Conservation (phyloP, 2,113 vertebrate species). For the Piaya cayana region DNA sequence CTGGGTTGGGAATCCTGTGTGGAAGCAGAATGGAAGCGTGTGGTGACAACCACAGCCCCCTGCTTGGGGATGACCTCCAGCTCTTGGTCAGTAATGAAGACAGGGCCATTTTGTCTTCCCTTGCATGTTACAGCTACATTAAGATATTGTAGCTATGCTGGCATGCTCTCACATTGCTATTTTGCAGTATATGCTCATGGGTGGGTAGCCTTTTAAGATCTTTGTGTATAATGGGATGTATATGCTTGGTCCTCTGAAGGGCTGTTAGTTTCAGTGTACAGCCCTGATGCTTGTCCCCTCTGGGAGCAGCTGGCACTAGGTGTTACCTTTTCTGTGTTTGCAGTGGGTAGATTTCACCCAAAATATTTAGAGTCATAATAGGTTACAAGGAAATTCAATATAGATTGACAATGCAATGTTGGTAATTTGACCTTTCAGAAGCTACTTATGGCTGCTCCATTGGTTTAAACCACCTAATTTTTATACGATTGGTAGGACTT, state of each 20-base stretch:
- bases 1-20: not conserved
- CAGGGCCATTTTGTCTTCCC: not conserved
- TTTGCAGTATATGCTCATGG: not conserved
- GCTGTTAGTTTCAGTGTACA: not conserved
- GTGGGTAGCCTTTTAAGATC: not conserved
- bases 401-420: not conserved
- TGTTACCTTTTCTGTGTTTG: not conserved
- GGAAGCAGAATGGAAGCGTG: fast-evolving
- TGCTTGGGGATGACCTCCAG: not conserved
- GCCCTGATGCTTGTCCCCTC: not conserved
- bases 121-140: not conserved
- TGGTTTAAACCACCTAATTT: not conserved
- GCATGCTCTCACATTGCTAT: fast-evolving
- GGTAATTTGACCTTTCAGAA: not conserved
- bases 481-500: not conserved
- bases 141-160: not conserved
- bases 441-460: not conserved
- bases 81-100: not conserved
- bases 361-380: not conserved
- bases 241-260: not conserved
- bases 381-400: not conserved
- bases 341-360: not conserved
- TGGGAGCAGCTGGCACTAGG: not conserved
- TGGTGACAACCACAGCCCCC: not conserved
- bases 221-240: not conserved